Evolutionary conservation across 2,888 invertebrate species (phyloP), one percentile per base, ranked within the genome.

Genomic region (Cetonia aurata): DNA sequence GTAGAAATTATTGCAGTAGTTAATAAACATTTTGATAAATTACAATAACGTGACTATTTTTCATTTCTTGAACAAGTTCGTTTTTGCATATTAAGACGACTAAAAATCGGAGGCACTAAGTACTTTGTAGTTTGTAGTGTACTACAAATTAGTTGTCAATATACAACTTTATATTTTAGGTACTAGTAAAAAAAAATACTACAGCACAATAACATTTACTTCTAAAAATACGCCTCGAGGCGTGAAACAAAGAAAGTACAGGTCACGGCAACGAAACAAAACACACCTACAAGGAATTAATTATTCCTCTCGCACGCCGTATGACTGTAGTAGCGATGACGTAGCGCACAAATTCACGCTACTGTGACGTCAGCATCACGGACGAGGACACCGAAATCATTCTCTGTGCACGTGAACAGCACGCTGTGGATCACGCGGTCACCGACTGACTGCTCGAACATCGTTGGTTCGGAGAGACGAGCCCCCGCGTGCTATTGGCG

Each of bases 381-480:
- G 86, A 85, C 86, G 85, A 83, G 84, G 81, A 83, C 84, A 87
- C 87, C 84, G 85, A 84, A 84, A 90, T 89, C 93, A 93, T 90
- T 88, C 90, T 85, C 85, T 85, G 91, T 89, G 89, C 94, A 95
- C 94, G 94, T 94, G 94, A 93, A 93, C 90, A 90, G 83, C 91
- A 90, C 89, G 89, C 90, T 86, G 85, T 81, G 85, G 88, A 89
- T 88, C 94, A 94, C 92, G 94, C 92, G 88, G 86, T 84, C 85
- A 86, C 86, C 89, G 92, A 89, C 90, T 94, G 94, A 90, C 89
- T 88, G 82, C 81, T 75, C 65, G 72, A 65, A 79, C 76, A 80
- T 81, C 81, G 92, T 92, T 92, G 92, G 93, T 79, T 81, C 80
- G 76, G 77, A 74, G 83, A 82, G 90, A 87, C 93, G 91, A 90